Base-by-base conservation (phyloP, 1,140 invertebrate species). In the Aphelenchoides avenae region DNA sequence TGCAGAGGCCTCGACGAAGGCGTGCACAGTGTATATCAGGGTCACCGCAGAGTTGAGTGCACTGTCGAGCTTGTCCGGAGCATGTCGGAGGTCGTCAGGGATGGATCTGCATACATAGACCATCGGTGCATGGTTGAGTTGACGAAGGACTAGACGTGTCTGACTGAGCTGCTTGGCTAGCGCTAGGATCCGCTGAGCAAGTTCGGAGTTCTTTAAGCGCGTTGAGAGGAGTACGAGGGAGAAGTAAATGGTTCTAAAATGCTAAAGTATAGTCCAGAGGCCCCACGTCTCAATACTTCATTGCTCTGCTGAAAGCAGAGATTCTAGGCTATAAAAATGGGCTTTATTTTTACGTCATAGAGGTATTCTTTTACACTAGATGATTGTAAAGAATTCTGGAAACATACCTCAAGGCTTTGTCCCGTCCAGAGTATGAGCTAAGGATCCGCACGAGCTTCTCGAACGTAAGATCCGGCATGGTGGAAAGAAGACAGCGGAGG, bases 221-320 rank as follows among this genome's bases (percentile, higher is more conserved):
- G 50, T 52, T 1, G 49, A 55, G 2, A 53, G 6, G 2, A 52
- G 1, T 20, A 52, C 56, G 11, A 52, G 48, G 2, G 50, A 51
- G 52, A 52, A 52, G 44, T 52, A 52, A 29, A 52, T 52, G 44
- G 9, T 54, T 52, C 50, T 52, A 24, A 52, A 52, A 39, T n/a
- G n/a, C n/a, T n/a, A n/a, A n/a, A n/a, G n/a, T n/a, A n/a, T n/a
- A n/a, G n/a, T n/a, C n/a, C n/a, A n/a, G n/a, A n/a, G n/a, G n/a
- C n/a, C n/a, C n/a, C n/a, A n/a, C n/a, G n/a, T n/a, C n/a, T n/a
- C n/a, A n/a, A n/a, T n/a, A n/a, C n/a, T n/a, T n/a, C n/a, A n/a
- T n/a, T n/a, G n/a, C n/a, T n/a, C n/a, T n/a, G n/a, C n/a, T n/a
- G n/a, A n/a, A n/a, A n/a, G n/a, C n/a, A n/a, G n/a, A n/a, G n/a